These are phyloP conservation scores for Glareola pratincola DNA, from an alignment of 2,113 vertebrate genomes.

Conservation along the genomic window DNA sequence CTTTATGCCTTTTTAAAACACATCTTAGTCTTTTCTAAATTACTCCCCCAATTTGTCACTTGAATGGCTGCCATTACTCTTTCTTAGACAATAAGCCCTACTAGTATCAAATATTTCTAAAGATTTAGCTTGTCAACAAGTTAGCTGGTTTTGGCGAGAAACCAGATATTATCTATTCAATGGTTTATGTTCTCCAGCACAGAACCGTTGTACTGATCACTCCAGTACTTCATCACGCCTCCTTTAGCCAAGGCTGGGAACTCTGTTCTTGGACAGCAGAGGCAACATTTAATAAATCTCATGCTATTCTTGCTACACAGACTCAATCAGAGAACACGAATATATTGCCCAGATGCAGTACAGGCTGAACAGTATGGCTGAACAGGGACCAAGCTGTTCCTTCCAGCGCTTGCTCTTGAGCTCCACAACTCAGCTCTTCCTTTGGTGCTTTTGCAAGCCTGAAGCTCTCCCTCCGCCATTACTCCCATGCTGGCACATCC, in stretches of 20 bases:
- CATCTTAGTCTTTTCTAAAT: neutral
- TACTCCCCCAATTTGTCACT: neutral
- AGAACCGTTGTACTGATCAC: neutral
- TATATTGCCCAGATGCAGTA: neutral
- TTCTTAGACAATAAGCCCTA: neutral
- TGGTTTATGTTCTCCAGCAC: neutral
- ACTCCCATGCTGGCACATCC: neutral
- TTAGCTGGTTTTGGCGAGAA: neutral
- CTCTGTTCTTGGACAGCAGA: neutral
- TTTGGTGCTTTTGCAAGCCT: neutral
- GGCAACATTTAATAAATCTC: neutral
- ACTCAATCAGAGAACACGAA: neutral
- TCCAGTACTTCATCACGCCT: neutral
- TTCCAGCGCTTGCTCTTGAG: accelerated
- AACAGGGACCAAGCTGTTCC: neutral
- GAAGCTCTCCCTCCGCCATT: neutral
- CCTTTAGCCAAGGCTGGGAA: neutral
- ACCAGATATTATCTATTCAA: neutral
- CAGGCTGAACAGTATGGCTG: no score
- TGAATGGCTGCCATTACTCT: neutral
- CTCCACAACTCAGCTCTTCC: neutral
- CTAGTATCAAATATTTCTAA: neutral
- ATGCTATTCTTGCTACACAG: neutral
- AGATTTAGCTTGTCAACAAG: neutral
- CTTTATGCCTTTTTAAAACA: neutral